phyloP scores from a whole-genome alignment of 2,797 vertebrate genomes.

The Sebastes kiyomatsui region DNA sequence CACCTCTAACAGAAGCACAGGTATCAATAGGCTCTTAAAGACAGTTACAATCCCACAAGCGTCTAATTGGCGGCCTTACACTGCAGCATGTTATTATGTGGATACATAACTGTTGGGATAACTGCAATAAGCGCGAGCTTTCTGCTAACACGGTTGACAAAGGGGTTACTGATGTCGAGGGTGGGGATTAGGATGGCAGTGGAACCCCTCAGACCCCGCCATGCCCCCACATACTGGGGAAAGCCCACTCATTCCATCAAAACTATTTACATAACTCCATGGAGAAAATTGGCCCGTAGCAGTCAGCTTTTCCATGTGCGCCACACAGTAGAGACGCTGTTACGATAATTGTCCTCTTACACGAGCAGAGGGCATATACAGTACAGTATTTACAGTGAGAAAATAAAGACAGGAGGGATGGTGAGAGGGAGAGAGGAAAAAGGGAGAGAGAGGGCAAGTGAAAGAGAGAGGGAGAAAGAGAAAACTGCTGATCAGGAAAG shows the following conservation, averaged over 20 bases:
- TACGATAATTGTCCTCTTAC: slow-evolving; percentile 76
- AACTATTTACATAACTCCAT: slow-evolving; percentile 78
- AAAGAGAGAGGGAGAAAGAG: slow-evolving; percentile 37
- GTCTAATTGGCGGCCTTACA: slow-evolving; percentile 19
- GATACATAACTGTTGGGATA: slow-evolving; percentile 8
- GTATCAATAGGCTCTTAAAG: slow-evolving; percentile 10
- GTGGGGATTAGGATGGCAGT: slow-evolving; percentile 35
- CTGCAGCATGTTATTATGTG: slow-evolving; percentile 18
- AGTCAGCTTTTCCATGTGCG: slow-evolving; percentile 76
- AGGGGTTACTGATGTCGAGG: slow-evolving; percentile 47
- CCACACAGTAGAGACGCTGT: slow-evolving; percentile 75
- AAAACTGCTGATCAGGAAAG: slow-evolving; percentile 75
- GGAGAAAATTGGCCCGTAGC: slow-evolving; percentile 71
- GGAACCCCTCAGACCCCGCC: slow-evolving; percentile 60
- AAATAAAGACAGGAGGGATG: slow-evolving; percentile 66
- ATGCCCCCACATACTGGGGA: slow-evolving; percentile 63
- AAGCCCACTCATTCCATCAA: slow-evolving; percentile 75
- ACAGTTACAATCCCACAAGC: not conserved
- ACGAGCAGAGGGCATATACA: slow-evolving; percentile 64
- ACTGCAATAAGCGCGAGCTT: not conserved
- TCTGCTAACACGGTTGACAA: slow-evolving; percentile 35
- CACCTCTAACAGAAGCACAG: slow-evolving; percentile 2
- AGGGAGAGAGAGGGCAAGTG: slow-evolving; percentile 9
- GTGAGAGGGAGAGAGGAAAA: slow-evolving; percentile 39
- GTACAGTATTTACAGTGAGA: slow-evolving; percentile 73